Base-by-base conservation (phyloP, 2,113 vertebrate species). In the Stigmatopora nigra region DNA sequence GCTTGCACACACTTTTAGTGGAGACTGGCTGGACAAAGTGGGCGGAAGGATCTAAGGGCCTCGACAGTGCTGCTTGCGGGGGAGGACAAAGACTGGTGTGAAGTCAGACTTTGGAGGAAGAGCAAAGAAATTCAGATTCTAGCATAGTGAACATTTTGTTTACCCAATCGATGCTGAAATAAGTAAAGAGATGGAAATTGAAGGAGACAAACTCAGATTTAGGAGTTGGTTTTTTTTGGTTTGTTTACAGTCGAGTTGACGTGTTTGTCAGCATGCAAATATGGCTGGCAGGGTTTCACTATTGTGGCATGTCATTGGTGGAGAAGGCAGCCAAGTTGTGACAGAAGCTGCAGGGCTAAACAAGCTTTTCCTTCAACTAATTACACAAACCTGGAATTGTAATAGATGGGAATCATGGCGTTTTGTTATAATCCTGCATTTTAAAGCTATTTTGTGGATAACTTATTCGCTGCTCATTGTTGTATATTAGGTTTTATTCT, bases 1-100 rank as follows among this genome's bases (percentile, higher is more conserved):
- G 35, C 56, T 67, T n/a, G 61, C 45, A 55, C 51, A 46, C 55
- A n/a, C 52, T 55, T 66, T 45, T 57, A 61, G 65, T 31, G 22
- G 51, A 67, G 71, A 56, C 62, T 14, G 12, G 63, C 68, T 67
- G 71, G 22, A 56, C 60, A 9, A 17, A 16, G 84, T 82, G 78
- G 81, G 84, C 8, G 57, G 57, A 60, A 78, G 70, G 77, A 82
- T 83, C 69, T 76, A 64, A 85, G 68, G 64, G 64, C 67, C 67
- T 63, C 38, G 31, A 61, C 63, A 12, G 51, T 59, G 78, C 72
- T 78, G 70, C 63, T 38, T 63, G 67, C 71, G 69, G 69, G 67
- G 70, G 46, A 64, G 78, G 63, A 76, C 58, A 67, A 68, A 72
- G 78, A 79, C 75, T 72, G 80, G 70, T 73, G 68, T 71, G 61